A percentile compares a stretch with the other conserved stretches of the same genome.
These are phyloP conservation scores for Rhynchonycteris naso DNA, from an alignment of 2,797 vertebrate species.

Conservation along the genomic window DNA sequence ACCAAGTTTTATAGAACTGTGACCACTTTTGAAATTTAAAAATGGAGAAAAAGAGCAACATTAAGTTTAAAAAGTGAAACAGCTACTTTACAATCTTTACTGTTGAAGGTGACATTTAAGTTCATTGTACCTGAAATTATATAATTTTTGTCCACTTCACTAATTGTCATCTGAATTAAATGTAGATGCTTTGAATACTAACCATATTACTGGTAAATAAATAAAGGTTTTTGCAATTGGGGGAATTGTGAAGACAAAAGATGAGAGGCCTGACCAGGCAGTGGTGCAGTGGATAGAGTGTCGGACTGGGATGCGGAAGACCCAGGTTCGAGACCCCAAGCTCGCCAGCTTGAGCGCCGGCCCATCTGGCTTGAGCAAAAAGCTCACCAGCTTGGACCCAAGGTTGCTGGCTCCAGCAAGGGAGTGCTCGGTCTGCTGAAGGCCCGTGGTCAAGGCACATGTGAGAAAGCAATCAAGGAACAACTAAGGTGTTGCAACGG, in stretches of 20 bases:
- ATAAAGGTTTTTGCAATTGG: neutral
- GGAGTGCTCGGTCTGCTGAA: too few relatives aligned
- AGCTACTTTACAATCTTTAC: neutral
- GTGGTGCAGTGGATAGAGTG: too few relatives aligned
- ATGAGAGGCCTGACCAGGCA: too few relatives aligned
- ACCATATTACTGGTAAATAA: constrained; percentile 23
- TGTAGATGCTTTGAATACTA: neutral
- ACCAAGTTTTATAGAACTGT: neutral
- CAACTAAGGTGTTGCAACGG: too few relatives aligned
- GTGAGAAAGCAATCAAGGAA: too few relatives aligned
- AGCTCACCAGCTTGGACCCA: too few relatives aligned
- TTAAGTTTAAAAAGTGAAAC: neutral
- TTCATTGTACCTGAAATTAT: neutral
- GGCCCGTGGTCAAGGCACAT: too few relatives aligned
- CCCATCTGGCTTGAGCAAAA: too few relatives aligned
- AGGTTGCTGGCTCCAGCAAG: too few relatives aligned
- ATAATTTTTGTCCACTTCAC: neutral
- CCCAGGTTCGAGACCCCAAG: too few relatives aligned
- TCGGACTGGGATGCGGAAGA: too few relatives aligned
- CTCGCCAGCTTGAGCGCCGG: too few relatives aligned
- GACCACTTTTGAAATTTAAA: constrained; percentile 22
- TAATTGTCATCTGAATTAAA: neutral
- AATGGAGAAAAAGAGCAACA: neutral
- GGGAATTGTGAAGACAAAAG: neutral
- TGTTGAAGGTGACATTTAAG: neutral